A percentile compares a stretch with the other conserved stretches of the same genome.
Conservation (phyloP, 2,797 vertebrate species). For the Fringilla coelebs region DNA sequence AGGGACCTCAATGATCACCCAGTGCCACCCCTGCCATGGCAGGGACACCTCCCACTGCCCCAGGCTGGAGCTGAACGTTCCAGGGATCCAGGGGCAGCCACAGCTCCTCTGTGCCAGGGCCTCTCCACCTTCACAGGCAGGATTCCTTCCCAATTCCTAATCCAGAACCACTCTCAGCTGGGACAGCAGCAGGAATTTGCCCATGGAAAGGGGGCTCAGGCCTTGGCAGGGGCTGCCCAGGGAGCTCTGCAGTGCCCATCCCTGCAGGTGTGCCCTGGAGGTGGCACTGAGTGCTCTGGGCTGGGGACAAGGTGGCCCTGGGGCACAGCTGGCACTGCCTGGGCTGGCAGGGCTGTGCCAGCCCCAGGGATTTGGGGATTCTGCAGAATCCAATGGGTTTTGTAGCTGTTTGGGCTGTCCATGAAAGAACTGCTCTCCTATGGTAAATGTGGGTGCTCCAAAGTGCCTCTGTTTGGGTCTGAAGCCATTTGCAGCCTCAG, state of each 20-base stretch:
- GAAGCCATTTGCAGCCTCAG: not conserved
- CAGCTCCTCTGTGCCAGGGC: not conserved
- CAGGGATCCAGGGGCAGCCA: not conserved
- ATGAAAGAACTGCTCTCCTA: accelerated
- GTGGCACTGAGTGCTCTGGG: too few relatives aligned
- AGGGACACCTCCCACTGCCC: not conserved
- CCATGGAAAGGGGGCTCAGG: too few relatives aligned
- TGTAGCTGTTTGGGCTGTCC: not conserved
- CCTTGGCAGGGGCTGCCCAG: too few relatives aligned
- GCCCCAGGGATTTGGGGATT: not conserved
- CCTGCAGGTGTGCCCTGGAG: too few relatives aligned
- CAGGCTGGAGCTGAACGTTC: not conserved
- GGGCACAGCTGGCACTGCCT: accelerated
- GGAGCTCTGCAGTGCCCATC: too few relatives aligned
- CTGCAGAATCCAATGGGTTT: accelerated
- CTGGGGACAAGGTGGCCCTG: too few relatives aligned
- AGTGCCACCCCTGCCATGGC: not conserved
- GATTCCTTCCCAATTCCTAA: not conserved
- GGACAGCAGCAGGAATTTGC: not conserved
- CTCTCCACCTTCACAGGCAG: not conserved
- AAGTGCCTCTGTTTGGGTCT: not conserved
- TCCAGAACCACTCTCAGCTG: not conserved
- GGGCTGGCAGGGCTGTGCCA: not conserved
- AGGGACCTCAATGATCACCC: not conserved
- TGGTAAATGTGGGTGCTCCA: not conserved